phyloP scores from a whole-genome alignment of 1,140 invertebrate genomes.

The Psix sp. region DNA sequence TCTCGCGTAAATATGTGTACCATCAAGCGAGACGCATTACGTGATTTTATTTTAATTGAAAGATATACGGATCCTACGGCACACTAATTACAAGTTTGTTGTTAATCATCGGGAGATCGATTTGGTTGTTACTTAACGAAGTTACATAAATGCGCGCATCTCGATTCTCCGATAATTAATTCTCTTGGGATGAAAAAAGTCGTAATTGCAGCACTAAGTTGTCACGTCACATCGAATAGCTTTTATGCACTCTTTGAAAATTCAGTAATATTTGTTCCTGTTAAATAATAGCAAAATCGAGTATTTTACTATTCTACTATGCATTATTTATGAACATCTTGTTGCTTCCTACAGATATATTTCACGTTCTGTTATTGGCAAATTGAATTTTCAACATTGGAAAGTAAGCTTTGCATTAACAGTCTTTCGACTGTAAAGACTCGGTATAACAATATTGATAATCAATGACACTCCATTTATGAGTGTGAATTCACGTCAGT shows the following conservation, averaged over 20 bases:
- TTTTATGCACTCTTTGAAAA: not conserved
- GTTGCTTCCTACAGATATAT: not conserved
- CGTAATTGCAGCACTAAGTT: slow-evolving; percentile 22
- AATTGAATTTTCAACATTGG: slow-evolving; percentile 7
- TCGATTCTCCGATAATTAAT: slow-evolving; percentile 21
- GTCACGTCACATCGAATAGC: slow-evolving; percentile 7
- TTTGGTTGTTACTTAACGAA: slow-evolving; percentile 37
- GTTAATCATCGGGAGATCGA: slow-evolving; percentile 40
- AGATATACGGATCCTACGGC: slow-evolving; percentile 49
- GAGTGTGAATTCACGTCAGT: slow-evolving; percentile 34
- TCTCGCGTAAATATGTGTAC: slow-evolving; percentile 54
- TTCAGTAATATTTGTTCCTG: not conserved
- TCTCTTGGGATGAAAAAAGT: slow-evolving; percentile 21
- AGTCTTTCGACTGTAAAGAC: slow-evolving; percentile 28
- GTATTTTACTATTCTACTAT: no score
- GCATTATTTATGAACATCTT: slow-evolving; percentile 7
- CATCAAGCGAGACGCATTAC: slow-evolving; percentile 56
- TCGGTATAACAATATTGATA: slow-evolving; percentile 45
- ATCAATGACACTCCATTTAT: slow-evolving; percentile 50
- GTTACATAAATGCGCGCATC: slow-evolving; percentile 17
- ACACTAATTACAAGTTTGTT: slow-evolving; percentile 43
- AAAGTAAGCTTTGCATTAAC: slow-evolving; percentile 7
- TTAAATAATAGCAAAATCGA: no score
- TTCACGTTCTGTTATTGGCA: no score
- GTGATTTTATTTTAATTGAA: slow-evolving; percentile 68